phyloP scores from a whole-genome alignment of 2,113 vertebrate genomes.

The Lasiurus cinereus region DNA sequence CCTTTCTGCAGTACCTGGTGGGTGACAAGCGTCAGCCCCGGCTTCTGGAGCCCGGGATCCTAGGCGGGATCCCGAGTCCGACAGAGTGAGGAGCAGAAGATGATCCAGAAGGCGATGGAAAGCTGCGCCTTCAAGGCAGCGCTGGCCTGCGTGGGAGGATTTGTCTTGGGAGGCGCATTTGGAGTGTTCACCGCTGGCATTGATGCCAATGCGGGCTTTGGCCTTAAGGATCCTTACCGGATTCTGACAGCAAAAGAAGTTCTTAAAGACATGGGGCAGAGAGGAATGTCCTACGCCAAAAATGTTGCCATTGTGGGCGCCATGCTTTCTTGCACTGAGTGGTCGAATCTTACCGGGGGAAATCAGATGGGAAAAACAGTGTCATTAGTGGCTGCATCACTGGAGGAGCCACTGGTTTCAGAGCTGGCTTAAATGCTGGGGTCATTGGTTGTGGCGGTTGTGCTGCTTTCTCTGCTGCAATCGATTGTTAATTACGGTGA shows the following conservation, averaged over 20 bases:
- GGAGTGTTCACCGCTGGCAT: constrained; percentile 98
- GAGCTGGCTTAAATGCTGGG: constrained; percentile 96
- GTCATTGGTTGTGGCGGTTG: constrained; percentile 97
- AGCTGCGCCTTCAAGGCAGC: no score
- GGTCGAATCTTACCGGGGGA: constrained; percentile 96
- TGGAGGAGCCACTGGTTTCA: constrained; percentile 96
- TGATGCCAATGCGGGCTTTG: constrained; percentile 97
- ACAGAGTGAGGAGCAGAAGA: no score
- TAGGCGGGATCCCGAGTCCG: no score
- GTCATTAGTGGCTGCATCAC: constrained; percentile 97
- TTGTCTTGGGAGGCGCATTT: constrained; percentile 97
- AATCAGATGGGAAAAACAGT: constrained; percentile 98
- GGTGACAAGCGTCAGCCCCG: no score
- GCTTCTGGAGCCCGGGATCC: no score
- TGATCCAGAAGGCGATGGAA: no score
- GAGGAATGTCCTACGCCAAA: constrained; percentile 98
- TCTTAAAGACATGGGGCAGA: constrained; percentile 98
- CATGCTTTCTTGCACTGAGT: constrained; percentile 99
- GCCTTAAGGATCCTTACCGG: constrained; percentile 96
- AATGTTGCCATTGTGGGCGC: constrained; percentile 98
- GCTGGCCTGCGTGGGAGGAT: constrained; percentile 87
- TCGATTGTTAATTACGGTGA: constrained; percentile 96
- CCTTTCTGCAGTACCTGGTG: no score
- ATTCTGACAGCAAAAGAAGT: constrained; percentile 96
- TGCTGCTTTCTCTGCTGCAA: constrained; percentile 97